Percentiles rank a stretch among this genome's conserved stretches.
These are phyloP conservation scores for Callipepla californica DNA, from an alignment of 2,113 vertebrate genomes.

Conservation along the genomic window DNA sequence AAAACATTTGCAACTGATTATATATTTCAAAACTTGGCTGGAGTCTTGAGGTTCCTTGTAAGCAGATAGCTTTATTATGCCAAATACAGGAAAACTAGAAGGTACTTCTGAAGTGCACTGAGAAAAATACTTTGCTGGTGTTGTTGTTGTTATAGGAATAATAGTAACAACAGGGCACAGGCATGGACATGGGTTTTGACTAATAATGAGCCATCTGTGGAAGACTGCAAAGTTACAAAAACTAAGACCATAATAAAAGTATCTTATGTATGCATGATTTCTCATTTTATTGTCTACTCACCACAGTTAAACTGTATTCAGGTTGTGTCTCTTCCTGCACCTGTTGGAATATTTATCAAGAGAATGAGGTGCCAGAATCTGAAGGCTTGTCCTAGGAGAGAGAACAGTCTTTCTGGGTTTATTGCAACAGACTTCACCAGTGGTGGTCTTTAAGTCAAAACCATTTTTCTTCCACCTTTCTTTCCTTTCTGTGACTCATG, in stretches of 20 bases:
- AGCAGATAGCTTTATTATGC: slow-evolving; percentile 48
- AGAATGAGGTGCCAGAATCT: slow-evolving; percentile 55
- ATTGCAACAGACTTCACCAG: not conserved
- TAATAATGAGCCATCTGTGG: not conserved
- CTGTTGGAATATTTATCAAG: slow-evolving; percentile 38
- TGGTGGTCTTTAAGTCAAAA: not conserved
- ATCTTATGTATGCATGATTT: not conserved
- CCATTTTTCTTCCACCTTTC: slow-evolving; percentile 6
- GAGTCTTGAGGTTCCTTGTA: slow-evolving; percentile 42
- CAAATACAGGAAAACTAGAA: slow-evolving; percentile 32
- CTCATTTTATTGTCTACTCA: slow-evolving; percentile 34
- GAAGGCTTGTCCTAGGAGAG: slow-evolving; percentile 23
- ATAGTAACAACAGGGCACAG: not conserved
- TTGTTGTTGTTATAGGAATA: not conserved
- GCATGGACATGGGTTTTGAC: not conserved
- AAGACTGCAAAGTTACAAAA: not conserved
- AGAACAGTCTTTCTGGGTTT: not conserved
- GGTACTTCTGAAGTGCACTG: slow-evolving; percentile 35
- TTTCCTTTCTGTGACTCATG: slow-evolving; percentile 16
- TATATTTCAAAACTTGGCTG: slow-evolving; percentile 58
- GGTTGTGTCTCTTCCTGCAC: slow-evolving; percentile 39
- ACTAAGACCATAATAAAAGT: slow-evolving; percentile 1
- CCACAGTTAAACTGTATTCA: not conserved
- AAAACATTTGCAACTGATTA: slow-evolving; percentile 83
- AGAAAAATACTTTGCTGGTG: slow-evolving; percentile 4